Evolutionary conservation across 2,888 invertebrate genomes (phyloP).

Genomic region (Dryococelus australis): DNA sequence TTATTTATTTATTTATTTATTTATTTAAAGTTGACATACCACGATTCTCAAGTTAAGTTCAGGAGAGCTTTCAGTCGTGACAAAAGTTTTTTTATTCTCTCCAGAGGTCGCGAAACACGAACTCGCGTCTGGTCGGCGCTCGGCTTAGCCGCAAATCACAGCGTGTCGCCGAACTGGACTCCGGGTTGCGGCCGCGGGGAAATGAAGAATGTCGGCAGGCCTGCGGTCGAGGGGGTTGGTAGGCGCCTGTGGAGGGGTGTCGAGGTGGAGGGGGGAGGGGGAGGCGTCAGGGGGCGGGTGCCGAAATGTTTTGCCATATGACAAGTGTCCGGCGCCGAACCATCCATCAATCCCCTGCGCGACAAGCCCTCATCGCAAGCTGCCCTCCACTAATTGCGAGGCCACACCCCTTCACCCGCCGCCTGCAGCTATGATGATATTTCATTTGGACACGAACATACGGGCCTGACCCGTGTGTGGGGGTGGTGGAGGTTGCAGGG

Average conservation of each 20-base stretch:
- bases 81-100: too few relatives aligned
- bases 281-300: not conserved
- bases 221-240: not conserved
- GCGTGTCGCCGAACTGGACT: not conserved
- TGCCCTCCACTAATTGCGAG: slow-evolving; percentile 11
- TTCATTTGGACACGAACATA: slow-evolving; percentile 11
- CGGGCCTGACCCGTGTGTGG: not conserved
- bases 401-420: not conserved
- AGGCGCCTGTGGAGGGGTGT: not conserved
- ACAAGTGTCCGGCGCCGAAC: slow-evolving; percentile 23
- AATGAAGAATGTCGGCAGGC: not conserved
- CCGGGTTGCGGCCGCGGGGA: not conserved
- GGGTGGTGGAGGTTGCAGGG: not conserved
- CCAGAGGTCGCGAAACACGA: too few relatives aligned
- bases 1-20: too few relatives aligned
- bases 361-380: slow-evolving; percentile 16
- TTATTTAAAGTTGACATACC: too few relatives aligned
- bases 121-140: too few relatives aligned
- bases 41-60: too few relatives aligned
- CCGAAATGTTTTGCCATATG: slow-evolving; percentile 19
- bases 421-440: not conserved
- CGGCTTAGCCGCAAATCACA: not conserved
- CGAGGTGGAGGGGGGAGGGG: not conserved
- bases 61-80: too few relatives aligned
- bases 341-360: slow-evolving; percentile 13